Conservation (phyloP, 1,140 invertebrate species). For the Hypsibius dujardini region DNA sequence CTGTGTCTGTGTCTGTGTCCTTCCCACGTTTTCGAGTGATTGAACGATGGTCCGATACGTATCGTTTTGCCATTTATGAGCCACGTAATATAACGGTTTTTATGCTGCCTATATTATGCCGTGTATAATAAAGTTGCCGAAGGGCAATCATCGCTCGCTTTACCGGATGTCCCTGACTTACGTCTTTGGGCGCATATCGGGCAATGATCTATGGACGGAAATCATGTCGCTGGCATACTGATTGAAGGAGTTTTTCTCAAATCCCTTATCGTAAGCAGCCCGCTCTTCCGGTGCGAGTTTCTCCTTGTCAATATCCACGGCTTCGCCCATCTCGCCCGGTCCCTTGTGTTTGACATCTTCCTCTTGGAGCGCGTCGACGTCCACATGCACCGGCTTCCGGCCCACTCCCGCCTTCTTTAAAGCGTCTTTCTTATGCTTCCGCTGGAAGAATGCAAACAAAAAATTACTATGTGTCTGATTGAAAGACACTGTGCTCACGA, state of each 20-base stretch:
- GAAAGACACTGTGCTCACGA: too few relatives aligned
- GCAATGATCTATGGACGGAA: conserved; percentile 71
- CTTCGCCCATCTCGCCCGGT: conserved; percentile 58
- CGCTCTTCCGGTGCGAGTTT: conserved; percentile 36
- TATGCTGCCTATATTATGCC: too few relatives aligned
- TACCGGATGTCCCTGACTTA: neutral
- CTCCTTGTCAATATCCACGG: conserved; percentile 65
- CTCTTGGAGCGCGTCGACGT: neutral
- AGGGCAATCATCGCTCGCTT: neutral
- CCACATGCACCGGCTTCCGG: neutral
- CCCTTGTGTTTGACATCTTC: conserved; percentile 32
- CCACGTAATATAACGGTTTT: too few relatives aligned
- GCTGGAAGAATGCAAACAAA: too few relatives aligned
- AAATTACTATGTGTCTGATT: too few relatives aligned
- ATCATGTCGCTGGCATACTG: conserved; percentile 94
- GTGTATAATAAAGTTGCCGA: neutral
- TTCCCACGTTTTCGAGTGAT: too few relatives aligned
- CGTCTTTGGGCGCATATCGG: conserved; percentile 51
- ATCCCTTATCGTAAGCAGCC: conserved; percentile 53
- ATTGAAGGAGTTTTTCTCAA: conserved; percentile 95
- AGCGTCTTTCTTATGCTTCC: too few relatives aligned
- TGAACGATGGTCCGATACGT: too few relatives aligned
- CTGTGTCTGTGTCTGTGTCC: too few relatives aligned
- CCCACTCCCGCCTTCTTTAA: too few relatives aligned
- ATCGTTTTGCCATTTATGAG: too few relatives aligned